Base-by-base conservation (phyloP, 1,140 invertebrate genomes). In the Ooceraea biroi region DNA sequence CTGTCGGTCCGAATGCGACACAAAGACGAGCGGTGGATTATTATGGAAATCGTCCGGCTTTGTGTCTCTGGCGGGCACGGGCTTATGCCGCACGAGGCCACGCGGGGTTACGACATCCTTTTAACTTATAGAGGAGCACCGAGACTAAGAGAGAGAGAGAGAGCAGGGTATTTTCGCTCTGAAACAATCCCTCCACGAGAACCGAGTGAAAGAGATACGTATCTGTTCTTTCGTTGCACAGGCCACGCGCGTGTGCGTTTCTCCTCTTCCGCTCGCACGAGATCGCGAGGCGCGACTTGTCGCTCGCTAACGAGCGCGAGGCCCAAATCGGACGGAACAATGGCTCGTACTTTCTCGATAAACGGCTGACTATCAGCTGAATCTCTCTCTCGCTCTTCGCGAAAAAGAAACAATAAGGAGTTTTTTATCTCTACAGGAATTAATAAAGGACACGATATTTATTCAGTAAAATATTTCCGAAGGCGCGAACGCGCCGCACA, bases 1-100 rank as follows among this genome's bases (percentile, higher is more conserved):
- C 55, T 36, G 72, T 30, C 17, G 41, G 76, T 69, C 41, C 76
- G 65, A 71, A 30, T 80, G 65, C 65, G 50, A 69, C 66, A 80
- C 76, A 80, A 80, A 71, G 76, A 76, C 73, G 73, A 69, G 48
- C 30, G 74, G n/a, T 50, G 65, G 65, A 80, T 80, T 80, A 80
- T 80, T 80, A 80, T 80, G 76, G 76, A 80, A 71, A 80, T 80
- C 55, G 65, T 69, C 65, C 30, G 65, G 76, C 76, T 80, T 80
- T 80, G 65, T 80, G 76, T 58, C 50, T 7, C 36, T 7, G n/a
- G 76, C 65, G 36, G 63, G 36, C 76, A 69, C 78, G 69, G 55
- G 78, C 69, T 82, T 52, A 48, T 44, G 80, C 17, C 55, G 69
- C 36, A 73, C 19, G 60, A 66, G 44, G 44, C 48, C 57, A 50